Percentiles rank a stretch among this genome's conserved stretches.
These are phyloP conservation scores for Seriola rivoliana DNA, from an alignment of 2,113 vertebrate genomes.

Conservation along the genomic window DNA sequence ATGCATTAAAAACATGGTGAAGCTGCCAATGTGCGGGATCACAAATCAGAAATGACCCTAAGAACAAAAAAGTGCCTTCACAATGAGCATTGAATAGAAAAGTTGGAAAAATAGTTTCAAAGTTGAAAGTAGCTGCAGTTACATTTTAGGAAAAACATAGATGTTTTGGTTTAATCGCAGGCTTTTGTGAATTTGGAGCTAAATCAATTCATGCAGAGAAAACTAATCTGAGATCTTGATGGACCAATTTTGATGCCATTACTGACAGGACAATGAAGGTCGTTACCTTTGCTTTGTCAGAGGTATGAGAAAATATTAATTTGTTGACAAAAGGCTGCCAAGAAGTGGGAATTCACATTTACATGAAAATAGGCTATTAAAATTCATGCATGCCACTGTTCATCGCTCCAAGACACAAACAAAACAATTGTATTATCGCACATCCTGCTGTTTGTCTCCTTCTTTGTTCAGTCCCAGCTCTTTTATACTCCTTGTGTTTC, in stretches of 20 bases:
- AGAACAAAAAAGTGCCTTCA: neutral
- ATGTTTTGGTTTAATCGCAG: neutral
- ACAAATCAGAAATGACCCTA: neutral
- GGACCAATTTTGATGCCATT: conserved; percentile 41
- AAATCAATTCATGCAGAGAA: conserved; percentile 27
- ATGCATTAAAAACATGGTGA: neutral
- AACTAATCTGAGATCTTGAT: conserved; percentile 41
- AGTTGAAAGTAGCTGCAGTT: conserved; percentile 2
- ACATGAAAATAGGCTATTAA: conserved; percentile 80
- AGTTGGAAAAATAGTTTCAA: neutral
- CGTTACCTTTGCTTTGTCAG: conserved; percentile 52
- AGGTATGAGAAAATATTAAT: conserved; percentile 64
- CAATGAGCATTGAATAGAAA: neutral
- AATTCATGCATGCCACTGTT: conserved; percentile 65
- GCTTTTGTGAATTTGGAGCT: conserved; percentile 22
- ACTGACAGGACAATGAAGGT: conserved; percentile 50
- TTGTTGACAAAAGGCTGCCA: conserved; percentile 69
- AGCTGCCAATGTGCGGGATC: neutral
- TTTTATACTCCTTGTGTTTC: conserved; percentile 50
- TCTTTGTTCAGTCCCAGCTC: conserved; percentile 47
- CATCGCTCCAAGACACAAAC: conserved; percentile 71
- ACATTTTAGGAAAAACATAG: neutral
- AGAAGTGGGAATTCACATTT: conserved; percentile 71
- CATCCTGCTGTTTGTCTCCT: conserved; percentile 66
- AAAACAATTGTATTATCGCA: conserved; percentile 71